Evolutionary conservation across 2,888 invertebrate species (phyloP).

Genomic region (Epinotia ramella): DNA sequence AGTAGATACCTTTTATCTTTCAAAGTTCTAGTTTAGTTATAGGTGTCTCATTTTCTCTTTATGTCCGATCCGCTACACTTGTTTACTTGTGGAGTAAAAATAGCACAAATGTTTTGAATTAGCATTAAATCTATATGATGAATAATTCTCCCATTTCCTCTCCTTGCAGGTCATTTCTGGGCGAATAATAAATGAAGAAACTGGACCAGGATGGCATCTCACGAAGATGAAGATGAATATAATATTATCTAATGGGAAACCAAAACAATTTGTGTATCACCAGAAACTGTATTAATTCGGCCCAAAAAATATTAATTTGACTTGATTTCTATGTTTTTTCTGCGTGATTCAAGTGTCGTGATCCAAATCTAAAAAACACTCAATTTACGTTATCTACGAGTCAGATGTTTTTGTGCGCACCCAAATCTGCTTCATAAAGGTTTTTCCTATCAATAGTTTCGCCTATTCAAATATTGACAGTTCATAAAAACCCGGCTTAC

Average conservation of each 20-base stretch:
- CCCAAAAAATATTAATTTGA: background rate
- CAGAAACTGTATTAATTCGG: background rate
- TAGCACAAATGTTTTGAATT: background rate
- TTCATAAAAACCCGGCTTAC: slow-evolving; percentile 48
- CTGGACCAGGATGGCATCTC: slow-evolving; percentile 67
- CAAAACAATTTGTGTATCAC: background rate
- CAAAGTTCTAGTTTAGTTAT: background rate
- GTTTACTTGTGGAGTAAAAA: slow-evolving; percentile 13
- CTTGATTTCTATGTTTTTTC: slow-evolving; percentile 8
- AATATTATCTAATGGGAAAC: slow-evolving; percentile 8
- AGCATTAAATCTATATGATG: slow-evolving; percentile 27
- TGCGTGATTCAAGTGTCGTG: slow-evolving; percentile 10
- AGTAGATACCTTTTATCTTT: too few relatives aligned
- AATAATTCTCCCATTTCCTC: slow-evolving; percentile 50
- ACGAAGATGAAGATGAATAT: slow-evolving; percentile 56
- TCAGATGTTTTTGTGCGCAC: slow-evolving; percentile 24
- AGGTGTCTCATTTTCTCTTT: background rate
- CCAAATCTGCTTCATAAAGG: slow-evolving; percentile 26
- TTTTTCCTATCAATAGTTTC: slow-evolving; percentile 38
- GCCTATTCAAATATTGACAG: slow-evolving; percentile 48
- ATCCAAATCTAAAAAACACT: slow-evolving; percentile 21
- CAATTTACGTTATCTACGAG: slow-evolving; percentile 15
- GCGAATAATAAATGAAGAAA: slow-evolving; percentile 51
- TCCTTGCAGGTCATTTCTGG: slow-evolving; percentile 62
- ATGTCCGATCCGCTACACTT: background rate